These are phyloP conservation scores for Philereme transversata DNA, from an alignment of 2,888 invertebrate species.

Conservation along the genomic window DNA sequence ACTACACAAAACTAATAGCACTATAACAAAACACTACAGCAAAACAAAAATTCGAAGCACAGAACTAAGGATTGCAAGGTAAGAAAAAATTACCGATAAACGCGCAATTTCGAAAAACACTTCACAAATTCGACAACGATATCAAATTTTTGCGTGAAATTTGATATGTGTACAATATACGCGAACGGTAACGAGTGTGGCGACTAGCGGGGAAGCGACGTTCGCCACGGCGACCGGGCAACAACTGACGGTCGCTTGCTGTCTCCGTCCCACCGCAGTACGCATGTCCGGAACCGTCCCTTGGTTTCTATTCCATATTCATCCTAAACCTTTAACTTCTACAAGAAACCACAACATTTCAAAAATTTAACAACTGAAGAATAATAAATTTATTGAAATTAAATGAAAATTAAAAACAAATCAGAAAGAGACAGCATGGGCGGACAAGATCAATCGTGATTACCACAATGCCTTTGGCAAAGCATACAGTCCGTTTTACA, in stretches of 20 bases:
- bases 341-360: constrained; percentile 2
- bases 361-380: constrained; percentile 19
- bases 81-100: constrained; percentile 62
- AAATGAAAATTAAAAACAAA: neutral
- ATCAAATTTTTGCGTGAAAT: constrained; percentile 82
- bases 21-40: constrained; percentile 74
- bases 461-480: constrained; percentile 59
- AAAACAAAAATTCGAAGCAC: constrained; percentile 59
- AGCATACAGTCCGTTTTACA: constrained; percentile 62
- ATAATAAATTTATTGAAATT: too few relatives aligned
- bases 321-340: constrained; percentile 44
- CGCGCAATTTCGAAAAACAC: constrained; percentile 66
- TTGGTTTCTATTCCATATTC: constrained; percentile 60
- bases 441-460: constrained; percentile 70
- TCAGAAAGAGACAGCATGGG: constrained; percentile 54
- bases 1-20: constrained; percentile 68
- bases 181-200: constrained; percentile 45
- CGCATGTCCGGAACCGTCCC: constrained; percentile 79
- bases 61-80: constrained; percentile 45
- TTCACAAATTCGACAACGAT: constrained; percentile 77
- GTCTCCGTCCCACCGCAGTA: constrained; percentile 73
- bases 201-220: constrained; percentile 50
- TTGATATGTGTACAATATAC: constrained; percentile 78
- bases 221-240: constrained; percentile 67
- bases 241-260: constrained; percentile 70